phyloP scores from a whole-genome alignment of 2,113 vertebrate genomes.

The Gobius niger region DNA sequence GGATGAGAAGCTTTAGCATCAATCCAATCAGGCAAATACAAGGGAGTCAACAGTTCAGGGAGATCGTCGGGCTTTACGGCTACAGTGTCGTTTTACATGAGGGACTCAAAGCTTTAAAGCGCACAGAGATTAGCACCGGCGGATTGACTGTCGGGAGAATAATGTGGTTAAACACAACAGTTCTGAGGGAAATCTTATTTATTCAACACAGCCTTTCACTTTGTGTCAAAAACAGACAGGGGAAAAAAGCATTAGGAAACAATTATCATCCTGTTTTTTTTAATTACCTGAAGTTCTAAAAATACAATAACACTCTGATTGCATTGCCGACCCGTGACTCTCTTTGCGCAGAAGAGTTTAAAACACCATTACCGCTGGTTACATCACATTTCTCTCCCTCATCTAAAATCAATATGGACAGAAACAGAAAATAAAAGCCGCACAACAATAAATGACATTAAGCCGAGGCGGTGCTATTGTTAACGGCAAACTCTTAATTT shows the following conservation, averaged over 20 bases:
- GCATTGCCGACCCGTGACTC: not conserved
- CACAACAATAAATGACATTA: conserved; percentile 36
- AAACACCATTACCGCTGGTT: conserved; percentile 7
- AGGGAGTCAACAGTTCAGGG: not conserved
- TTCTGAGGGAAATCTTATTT: not conserved
- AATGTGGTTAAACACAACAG: not conserved
- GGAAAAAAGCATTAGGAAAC: not conserved
- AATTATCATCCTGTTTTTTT: not conserved
- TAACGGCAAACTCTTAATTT: conserved; percentile 36
- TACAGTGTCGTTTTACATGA: not conserved
- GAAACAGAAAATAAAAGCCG: conserved; percentile 28
- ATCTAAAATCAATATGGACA: conserved; percentile 18
- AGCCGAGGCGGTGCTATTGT: conserved; percentile 20
- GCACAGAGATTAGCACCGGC: not conserved
- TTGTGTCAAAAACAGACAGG: not conserved
- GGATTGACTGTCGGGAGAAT: not conserved
- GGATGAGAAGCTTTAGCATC: not conserved
- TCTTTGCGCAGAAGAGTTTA: conserved; percentile 6
- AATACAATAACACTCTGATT: not conserved
- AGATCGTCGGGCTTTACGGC: not conserved
- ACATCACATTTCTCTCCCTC: conserved; percentile 9
- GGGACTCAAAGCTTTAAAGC: conserved; percentile 1
- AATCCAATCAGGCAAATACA: not conserved
- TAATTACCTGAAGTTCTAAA: not conserved
- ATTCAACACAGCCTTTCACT: not conserved